Base-by-base conservation (phyloP, 2,113 vertebrate genomes). In the Phrynocephalus versicolor region DNA sequence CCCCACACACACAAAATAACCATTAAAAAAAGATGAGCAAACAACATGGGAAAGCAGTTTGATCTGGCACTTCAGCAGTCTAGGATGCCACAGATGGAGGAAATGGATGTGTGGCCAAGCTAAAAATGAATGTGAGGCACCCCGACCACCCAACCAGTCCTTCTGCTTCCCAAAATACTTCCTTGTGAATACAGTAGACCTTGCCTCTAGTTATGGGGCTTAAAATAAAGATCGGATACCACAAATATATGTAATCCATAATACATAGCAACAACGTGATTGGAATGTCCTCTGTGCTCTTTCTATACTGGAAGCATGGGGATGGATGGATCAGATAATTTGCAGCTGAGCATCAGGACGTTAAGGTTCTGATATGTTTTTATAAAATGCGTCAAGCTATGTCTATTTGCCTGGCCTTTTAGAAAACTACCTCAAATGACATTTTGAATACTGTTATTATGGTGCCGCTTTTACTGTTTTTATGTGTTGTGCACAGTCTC, bases 41-140 rank as follows among this genome's bases (percentile, higher is more conserved):
- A 4, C 77, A 87, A 35, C 73, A 64, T 65, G 62, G 69, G 79
- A n/a, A 90, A 90, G 83, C 81, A 77, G 12, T 79, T 84, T 1
- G 1, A 27, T 89, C 79, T 85, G 55, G 30, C 57, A 67, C 79
- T 0, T 37, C 83, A 41, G 72, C 35, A 57, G 69, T 1, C 1
- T 71, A 16, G 58, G 70, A 69, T 77, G 85, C 62, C 82, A 45
- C 77, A 87, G 84, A 51, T 1, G 0, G 45, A 0, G 6, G 88
- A 90, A 93, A 92, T 0, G 85, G 83, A 90, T 83, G 51, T 9
- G 10, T 0, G 1, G 77, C 25, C 14, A 87, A 64, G 60, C 82
- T 75, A 87, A 82, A 81, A 51, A 72, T 58, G 51, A 79, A 39
- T 25, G 21, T 41, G 67, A 64, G 41, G 64, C 69, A 80, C 45